These are phyloP conservation scores for Pammene aurita DNA, from an alignment of 2,888 invertebrate species.

Conservation along the genomic window DNA sequence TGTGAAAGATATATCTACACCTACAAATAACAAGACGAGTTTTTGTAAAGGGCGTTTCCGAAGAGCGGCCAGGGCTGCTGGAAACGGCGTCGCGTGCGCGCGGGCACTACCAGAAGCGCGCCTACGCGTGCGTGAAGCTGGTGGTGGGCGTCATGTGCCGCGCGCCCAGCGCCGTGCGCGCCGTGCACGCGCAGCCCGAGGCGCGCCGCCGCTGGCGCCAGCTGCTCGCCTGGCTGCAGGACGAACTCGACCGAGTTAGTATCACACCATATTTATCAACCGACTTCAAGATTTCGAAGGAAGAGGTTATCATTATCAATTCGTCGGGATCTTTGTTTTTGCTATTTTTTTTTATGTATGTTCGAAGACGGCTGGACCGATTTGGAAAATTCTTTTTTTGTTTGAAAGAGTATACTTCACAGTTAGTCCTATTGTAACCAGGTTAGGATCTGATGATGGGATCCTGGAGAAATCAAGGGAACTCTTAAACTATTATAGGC, in stretches of 20 bases:
- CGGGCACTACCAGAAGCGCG: conserved; percentile 97
- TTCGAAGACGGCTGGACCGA: too few species aligned
- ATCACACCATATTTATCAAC: neutral
- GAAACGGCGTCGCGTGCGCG: conserved; percentile 96
- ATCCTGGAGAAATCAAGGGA: too few species aligned
- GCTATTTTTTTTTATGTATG: too few species aligned
- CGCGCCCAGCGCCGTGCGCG: conserved; percentile 90
- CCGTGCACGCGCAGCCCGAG: conserved; percentile 90
- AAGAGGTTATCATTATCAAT: too few species aligned
- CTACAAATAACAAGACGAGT: neutral
- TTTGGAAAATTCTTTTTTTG: too few species aligned
- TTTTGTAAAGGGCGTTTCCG: conserved; percentile 68
- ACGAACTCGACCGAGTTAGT: conserved; percentile 92
- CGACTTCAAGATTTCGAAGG: too few species aligned
- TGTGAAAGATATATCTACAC: neutral
- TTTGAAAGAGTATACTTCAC: too few species aligned
- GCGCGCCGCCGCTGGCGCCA: conserved; percentile 93
- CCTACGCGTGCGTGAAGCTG: conserved; percentile 98
- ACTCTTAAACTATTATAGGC: too few species aligned
- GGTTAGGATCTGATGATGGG: too few species aligned
- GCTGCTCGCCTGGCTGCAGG: conserved; percentile 97
- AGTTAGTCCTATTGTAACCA: too few species aligned
- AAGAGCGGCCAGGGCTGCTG: conserved; percentile 93
- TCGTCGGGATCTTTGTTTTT: too few species aligned
- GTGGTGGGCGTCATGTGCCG: conserved; percentile 95